Evolutionary conservation across 2,797 vertebrate genomes (phyloP).

Genomic region (Malacoctenus gilli): DNA sequence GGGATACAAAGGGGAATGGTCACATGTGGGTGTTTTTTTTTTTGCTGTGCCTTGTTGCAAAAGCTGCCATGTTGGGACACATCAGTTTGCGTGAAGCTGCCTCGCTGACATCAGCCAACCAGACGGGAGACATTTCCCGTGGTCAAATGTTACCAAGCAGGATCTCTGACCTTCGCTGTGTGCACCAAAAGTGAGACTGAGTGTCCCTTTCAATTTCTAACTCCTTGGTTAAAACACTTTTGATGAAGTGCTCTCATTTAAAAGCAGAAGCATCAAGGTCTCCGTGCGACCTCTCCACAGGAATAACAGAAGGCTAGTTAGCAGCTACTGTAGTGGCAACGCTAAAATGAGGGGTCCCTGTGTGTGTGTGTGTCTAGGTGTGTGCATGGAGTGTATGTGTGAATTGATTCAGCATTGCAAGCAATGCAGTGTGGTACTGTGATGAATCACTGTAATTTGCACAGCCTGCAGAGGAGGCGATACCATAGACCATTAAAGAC

Average conservation of each 20-base stretch:
- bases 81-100: constrained; percentile 44
- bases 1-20: constrained; percentile 23
- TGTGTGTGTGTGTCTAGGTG: constrained; percentile 13
- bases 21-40: too few relatives aligned
- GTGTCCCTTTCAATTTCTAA: constrained; percentile 10
- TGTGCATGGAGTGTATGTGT: constrained; percentile 38
- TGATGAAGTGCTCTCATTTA: constrained; percentile 20
- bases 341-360: constrained; percentile 5
- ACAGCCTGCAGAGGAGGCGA: constrained; percentile 55
- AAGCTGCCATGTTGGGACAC: constrained; percentile 58
- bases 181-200: constrained; percentile 3
- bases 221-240: constrained; percentile 16
- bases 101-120: constrained; percentile 16
- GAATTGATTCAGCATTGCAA: constrained; percentile 62
- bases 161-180: constrained; percentile 3
- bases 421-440: constrained; percentile 48
- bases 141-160: constrained; percentile 12
- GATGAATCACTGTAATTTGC: constrained; percentile 77
- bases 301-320: constrained; percentile 22
- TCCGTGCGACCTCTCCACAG: constrained; percentile 18
- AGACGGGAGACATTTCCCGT: constrained; percentile 9
- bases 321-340: constrained; percentile 21
- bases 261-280: constrained; percentile 19
- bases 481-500: constrained; percentile 64
- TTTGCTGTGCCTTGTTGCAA: too few relatives aligned